Evolutionary conservation across 1,140 invertebrate genomes (phyloP).

Genomic region (Steinernema khuongi): DNA sequence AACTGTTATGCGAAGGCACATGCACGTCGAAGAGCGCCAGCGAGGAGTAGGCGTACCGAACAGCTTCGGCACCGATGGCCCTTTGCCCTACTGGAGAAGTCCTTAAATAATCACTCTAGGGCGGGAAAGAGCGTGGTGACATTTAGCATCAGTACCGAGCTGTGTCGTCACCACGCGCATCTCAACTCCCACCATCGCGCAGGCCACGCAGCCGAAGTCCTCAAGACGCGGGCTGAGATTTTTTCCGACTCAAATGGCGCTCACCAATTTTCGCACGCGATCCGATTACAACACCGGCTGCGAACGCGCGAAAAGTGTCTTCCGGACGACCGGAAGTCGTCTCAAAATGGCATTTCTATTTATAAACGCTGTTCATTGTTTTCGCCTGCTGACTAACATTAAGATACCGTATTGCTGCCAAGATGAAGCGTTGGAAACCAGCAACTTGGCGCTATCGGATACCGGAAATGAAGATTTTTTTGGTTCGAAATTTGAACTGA

Average conservation of each 20-base stretch:
- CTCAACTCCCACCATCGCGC: background rate
- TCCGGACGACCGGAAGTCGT: background rate
- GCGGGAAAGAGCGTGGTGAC: constrained; percentile 7
- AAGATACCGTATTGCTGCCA: too few species aligned
- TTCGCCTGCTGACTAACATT: too few species aligned
- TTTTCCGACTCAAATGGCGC: constrained; percentile 1
- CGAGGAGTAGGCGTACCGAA: background rate
- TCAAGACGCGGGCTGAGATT: background rate
- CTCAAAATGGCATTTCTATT: background rate
- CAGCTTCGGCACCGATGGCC: background rate
- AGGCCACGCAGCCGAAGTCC: background rate
- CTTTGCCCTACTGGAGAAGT: background rate
- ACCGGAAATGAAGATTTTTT: background rate
- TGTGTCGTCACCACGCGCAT: constrained; percentile 10
- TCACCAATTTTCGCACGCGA: constrained; percentile 10
- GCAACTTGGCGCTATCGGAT: too few species aligned
- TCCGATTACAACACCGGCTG: background rate
- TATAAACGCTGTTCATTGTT: too few species aligned
- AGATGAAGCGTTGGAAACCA: too few species aligned
- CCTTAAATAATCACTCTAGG: background rate
- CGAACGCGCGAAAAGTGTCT: constrained; percentile 3
- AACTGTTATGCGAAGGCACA: background rate
- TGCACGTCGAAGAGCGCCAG: background rate
- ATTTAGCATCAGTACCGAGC: background rate
- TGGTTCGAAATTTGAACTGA: constrained; percentile 6